phyloP scores from a whole-genome alignment of 2,113 vertebrate genomes.

The Pagrus major region DNA sequence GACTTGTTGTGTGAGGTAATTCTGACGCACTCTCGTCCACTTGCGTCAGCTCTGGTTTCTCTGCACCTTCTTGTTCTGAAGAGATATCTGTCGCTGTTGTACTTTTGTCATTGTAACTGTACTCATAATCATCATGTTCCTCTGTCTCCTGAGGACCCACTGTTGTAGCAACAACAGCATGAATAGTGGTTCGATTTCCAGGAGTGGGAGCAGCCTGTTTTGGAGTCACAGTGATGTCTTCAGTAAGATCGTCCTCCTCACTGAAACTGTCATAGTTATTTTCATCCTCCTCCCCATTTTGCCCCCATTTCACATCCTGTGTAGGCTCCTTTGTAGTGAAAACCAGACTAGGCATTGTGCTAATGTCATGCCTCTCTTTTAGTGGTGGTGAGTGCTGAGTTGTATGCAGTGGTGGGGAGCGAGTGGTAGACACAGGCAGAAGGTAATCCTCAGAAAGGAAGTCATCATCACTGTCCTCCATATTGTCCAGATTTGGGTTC shows the following conservation, averaged over 20 bases:
- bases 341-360: conserved; percentile 15
- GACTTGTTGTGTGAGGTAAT: conserved; percentile 42
- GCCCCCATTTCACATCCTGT: conserved; percentile 24
- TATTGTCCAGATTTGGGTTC: background rate
- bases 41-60: conserved; percentile 19
- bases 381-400: conserved; percentile 42
- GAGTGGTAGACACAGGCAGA: conserved; percentile 56
- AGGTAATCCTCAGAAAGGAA: conserved; percentile 74
- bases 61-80: conserved; percentile 25
- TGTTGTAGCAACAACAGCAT: background rate
- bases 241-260: conserved; percentile 39
- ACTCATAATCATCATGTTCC: background rate
- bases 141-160: background rate
- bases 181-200: background rate
- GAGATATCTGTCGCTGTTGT: background rate
- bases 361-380: conserved; percentile 10
- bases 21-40: conserved; percentile 30
- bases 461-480: conserved; percentile 10
- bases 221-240: conserved; percentile 36
- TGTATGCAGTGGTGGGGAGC: conserved; percentile 25
- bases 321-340: conserved; percentile 36
- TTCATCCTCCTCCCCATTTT: conserved; percentile 20
- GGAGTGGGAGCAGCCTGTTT: conserved; percentile 11
- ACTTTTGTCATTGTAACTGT: conserved; percentile 8
- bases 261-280: conserved; percentile 22